phyloP scores from a whole-genome alignment of 2,113 vertebrate species.

The Corvus moneduloides region DNA sequence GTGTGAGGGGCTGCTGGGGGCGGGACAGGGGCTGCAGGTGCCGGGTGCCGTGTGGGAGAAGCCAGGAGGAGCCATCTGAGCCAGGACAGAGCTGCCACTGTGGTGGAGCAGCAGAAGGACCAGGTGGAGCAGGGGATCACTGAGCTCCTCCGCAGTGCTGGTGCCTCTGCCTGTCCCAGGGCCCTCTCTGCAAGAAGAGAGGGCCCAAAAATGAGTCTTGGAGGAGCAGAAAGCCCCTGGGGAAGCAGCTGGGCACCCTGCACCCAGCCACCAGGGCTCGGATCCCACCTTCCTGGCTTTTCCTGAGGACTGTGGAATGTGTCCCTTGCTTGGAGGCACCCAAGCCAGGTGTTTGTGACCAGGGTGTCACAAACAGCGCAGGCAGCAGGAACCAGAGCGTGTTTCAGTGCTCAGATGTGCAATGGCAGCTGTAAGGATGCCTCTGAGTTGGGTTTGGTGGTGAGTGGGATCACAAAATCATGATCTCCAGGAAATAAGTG shows the following conservation, averaged over 20 bases:
- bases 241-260: not conserved
- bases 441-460: not conserved
- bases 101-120: not conserved
- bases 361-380: not conserved
- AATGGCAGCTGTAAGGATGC: not conserved
- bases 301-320: accelerated
- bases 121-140: not conserved
- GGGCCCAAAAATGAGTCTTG: not conserved
- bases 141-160: not conserved
- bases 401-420: no score
- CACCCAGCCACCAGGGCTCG: accelerated
- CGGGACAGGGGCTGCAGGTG: not conserved
- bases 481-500: accelerated
- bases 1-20: not conserved
- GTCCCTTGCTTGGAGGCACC: not conserved
- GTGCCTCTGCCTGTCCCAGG: not conserved
- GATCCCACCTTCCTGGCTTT: not conserved
- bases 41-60: not conserved
- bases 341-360: no score
- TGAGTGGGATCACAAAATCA: accelerated
- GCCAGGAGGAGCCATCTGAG: not conserved
- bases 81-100: not conserved
- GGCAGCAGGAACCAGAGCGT: not conserved
- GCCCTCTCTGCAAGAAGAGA: accelerated
- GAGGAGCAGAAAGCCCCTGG: not conserved